phyloP scores from a whole-genome alignment of 2,113 vertebrate genomes.

The Chiloscyllium plagiosum region DNA sequence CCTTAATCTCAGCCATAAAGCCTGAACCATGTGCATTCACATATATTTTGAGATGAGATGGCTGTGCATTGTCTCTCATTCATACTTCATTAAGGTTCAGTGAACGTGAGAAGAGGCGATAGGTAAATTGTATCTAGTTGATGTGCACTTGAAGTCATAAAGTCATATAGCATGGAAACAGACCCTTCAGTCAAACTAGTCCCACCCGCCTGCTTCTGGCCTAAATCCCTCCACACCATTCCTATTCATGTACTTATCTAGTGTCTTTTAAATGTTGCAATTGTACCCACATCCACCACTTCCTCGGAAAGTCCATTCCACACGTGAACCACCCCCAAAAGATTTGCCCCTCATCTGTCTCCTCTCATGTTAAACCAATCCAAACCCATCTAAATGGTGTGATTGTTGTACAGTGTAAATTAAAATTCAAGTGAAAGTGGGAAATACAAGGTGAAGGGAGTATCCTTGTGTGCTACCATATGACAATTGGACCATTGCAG shows the following conservation, averaged over 20 bases:
- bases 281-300: too few species aligned
- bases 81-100: neutral
- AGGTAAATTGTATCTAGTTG: neutral
- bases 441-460: neutral
- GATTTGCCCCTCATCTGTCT: too few species aligned
- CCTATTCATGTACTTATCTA: too few species aligned
- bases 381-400: neutral
- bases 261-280: too few species aligned
- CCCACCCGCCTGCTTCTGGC: too few species aligned
- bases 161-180: too few species aligned
- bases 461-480: neutral
- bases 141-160: neutral
- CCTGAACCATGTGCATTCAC: neutral
- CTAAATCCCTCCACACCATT: too few species aligned
- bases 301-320: too few species aligned
- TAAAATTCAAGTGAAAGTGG: neutral
- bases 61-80: neutral
- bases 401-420: neutral
- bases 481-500: neutral
- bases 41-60: neutral
- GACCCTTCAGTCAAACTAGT: too few species aligned
- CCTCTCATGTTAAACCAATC: too few species aligned
- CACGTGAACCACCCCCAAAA: too few species aligned
- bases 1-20: neutral
- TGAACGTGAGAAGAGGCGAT: neutral